A percentile compares a stretch with the other conserved stretches of the same genome.
phyloP scores from a whole-genome alignment of 2,888 invertebrate species.

The Cistogaster globosa region DNA sequence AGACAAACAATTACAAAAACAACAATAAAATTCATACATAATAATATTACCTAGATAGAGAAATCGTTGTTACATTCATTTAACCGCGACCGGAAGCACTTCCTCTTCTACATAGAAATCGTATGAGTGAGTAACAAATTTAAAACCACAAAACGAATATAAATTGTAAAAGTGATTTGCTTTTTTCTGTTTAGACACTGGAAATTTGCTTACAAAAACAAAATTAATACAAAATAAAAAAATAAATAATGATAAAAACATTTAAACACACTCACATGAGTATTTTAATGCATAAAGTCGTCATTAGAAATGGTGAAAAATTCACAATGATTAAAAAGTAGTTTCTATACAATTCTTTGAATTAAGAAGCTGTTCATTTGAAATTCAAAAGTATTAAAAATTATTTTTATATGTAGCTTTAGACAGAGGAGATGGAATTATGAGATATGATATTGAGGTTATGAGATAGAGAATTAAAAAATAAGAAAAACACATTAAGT shows the following conservation, averaged over 20 bases:
- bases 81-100: constrained; percentile 73
- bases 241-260: constrained; percentile 22
- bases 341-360: constrained; percentile 33
- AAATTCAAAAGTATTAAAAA: neutral
- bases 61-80: constrained; percentile 72
- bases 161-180: constrained; percentile 68
- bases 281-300: constrained; percentile 25
- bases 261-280: constrained; percentile 13
- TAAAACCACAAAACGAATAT: constrained; percentile 64
- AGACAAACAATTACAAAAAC: constrained; percentile 29
- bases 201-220: constrained; percentile 55
- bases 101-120: constrained; percentile 71
- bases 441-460: no score
- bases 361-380: constrained; percentile 1
- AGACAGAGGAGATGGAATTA: no score
- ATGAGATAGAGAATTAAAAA: no score
- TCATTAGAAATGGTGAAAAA: constrained; percentile 34
- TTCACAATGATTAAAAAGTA: constrained; percentile 45
- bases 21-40: constrained; percentile 33
- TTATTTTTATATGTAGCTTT: neutral
- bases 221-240: neutral
- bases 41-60: constrained; percentile 65
- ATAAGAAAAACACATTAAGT: no score
- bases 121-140: constrained; percentile 67
- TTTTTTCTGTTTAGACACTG: constrained; percentile 45